Conservation (phyloP, 1,140 invertebrate species). For the Teleogryllus occipitalis region DNA sequence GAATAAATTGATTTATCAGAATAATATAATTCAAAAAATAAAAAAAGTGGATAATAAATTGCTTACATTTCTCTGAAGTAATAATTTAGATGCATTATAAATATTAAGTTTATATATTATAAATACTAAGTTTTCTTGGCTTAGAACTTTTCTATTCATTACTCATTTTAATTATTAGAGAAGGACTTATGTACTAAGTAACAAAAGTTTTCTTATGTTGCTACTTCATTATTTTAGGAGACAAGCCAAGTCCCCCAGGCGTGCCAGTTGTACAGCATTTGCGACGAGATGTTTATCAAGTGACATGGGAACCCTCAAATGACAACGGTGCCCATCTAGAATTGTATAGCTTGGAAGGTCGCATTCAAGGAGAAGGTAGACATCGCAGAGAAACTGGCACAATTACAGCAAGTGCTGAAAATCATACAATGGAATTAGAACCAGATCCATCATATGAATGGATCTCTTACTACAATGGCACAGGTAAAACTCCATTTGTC, state of each 20-base stretch:
- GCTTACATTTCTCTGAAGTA: too few species aligned
- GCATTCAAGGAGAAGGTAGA: conserved; percentile 28
- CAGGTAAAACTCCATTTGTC: conserved; percentile 34
- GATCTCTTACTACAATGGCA: conserved; percentile 71
- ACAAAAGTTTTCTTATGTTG: neutral
- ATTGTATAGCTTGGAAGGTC: conserved; percentile 51
- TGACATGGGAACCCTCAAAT: conserved; percentile 59
- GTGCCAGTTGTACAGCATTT: conserved; percentile 54
- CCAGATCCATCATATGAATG: conserved; percentile 45
- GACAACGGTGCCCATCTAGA: conserved; percentile 56
- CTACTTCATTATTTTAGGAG: conserved; percentile 37
- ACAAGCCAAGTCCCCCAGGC: conserved; percentile 56
- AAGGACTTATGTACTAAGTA: neutral
- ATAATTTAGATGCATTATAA: too few species aligned
- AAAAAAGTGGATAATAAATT: too few species aligned
- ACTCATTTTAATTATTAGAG: neutral
- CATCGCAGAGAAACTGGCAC: conserved; percentile 26
- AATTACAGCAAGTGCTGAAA: conserved; percentile 24
- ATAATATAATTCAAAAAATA: too few species aligned
- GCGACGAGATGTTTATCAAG: conserved; percentile 55
- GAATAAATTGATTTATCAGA: too few species aligned
- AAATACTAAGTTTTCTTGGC: neutral
- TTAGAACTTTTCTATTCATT: neutral
- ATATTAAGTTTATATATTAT: too few species aligned
- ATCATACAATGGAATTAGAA: conserved; percentile 32